Evolutionary conservation across 2,113 vertebrate genomes (phyloP), one percentile per base, ranked within the genome.

Genomic region (Semicossyphus pulcher): DNA sequence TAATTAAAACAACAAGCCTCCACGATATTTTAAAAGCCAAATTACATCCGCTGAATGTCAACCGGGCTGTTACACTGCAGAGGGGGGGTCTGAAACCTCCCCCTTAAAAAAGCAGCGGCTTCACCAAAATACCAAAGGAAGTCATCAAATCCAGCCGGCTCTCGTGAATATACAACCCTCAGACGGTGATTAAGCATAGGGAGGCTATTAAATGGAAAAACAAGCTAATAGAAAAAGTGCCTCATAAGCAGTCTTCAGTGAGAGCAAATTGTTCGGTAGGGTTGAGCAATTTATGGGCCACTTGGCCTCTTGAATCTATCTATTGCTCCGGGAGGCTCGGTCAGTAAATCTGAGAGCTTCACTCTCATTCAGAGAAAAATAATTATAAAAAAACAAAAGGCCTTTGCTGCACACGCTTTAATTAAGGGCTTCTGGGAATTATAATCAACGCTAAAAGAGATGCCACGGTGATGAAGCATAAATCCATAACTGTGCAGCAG

Each of bases 401-500:
- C 63, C 77, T 84, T 80, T 78, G 58, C 81, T 70, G 73, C 65
- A 45, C 59, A 83, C 37, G 59, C 71, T 89, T 92, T 93, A 92
- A 94, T 93, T 91, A 93, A 91, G 69, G 70, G 74, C 85, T 90
- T 90, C 75, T 86, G 90, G 85, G 89, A 89, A 90, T 92, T 86
- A 89, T 91, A 90, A 93, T 93, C 75, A 92, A 78, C 78, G 72
- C 86, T 87, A 76, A 90, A 83, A 91, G 86, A 91, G 84, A 90
- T 74, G 84, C 82, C 78, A 62, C 31, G 18, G 79, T 89, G 91
- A 93, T 89, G 85, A 86, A 91, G 86, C 87, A 88, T 88, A 86
- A 92, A 92, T 91, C 86, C 79, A 93, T 88, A 88, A 63, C 85
- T 39, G 85, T 60, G 52, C 66, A 73, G 87, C 83, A 83, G 80